These are phyloP conservation scores for Mercenaria mercenaria DNA, from an alignment of 1,140 invertebrate species.

Conservation along the genomic window DNA sequence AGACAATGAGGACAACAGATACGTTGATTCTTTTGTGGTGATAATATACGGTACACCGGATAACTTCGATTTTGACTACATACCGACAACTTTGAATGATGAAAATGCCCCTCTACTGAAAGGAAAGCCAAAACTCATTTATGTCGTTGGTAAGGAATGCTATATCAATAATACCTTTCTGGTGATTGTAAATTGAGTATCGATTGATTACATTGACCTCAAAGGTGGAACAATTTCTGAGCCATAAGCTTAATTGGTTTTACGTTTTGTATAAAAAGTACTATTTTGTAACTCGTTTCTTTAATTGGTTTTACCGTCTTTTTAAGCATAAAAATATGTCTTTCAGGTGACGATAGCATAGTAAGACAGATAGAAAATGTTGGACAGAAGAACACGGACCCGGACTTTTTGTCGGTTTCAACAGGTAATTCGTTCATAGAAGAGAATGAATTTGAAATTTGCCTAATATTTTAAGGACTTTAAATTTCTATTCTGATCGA, in stretches of 20 bases:
- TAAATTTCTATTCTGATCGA: too few relatives aligned
- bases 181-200: too few relatives aligned
- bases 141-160: constrained; percentile 34
- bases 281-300: too few relatives aligned
- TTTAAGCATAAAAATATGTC: too few relatives aligned
- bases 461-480: too few relatives aligned
- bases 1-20: constrained; percentile 39
- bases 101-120: constrained; percentile 11
- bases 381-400: background rate
- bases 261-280: background rate
- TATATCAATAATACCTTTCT: background rate
- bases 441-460: too few relatives aligned
- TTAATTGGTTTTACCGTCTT: too few relatives aligned
- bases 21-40: constrained; percentile 34
- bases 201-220: too few relatives aligned
- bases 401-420: constrained; percentile 16
- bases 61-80: constrained; percentile 10
- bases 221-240: background rate
- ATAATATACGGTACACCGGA: constrained; percentile 54
- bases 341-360: constrained; percentile 20
- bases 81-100: background rate
- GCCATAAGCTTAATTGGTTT: background rate
- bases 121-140: constrained; percentile 46
- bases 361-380: background rate
- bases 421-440: background rate